phyloP scores from a whole-genome alignment of 2,797 vertebrate species.

The Parauchenoglanis ngamensis region DNA sequence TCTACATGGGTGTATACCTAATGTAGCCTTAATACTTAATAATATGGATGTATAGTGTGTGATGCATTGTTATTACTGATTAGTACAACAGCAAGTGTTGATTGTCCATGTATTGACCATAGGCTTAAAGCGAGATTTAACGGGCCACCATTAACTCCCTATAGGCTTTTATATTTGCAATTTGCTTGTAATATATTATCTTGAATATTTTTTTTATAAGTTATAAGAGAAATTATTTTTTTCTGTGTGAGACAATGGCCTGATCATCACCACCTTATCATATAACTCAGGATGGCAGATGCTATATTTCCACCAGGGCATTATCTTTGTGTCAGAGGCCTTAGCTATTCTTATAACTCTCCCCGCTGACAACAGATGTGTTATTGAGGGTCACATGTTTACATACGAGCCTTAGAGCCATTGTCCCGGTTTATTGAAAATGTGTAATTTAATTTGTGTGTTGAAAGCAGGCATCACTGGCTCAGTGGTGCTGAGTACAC shows the following conservation, averaged over 20 bases:
- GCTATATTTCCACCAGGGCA: constrained; percentile 1
- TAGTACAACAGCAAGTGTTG: not conserved
- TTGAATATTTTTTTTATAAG: not conserved
- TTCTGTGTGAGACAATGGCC: constrained; percentile 3
- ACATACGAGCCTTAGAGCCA: constrained; percentile 9
- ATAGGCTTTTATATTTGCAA: not conserved
- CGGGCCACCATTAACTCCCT: not conserved
- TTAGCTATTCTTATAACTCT: constrained; percentile 31
- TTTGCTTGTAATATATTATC: not conserved
- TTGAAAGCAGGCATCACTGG: not conserved
- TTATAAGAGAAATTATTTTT: not conserved
- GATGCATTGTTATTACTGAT: not conserved
- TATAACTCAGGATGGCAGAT: not conserved
- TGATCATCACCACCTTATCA: not conserved
- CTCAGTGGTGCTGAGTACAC: not conserved
- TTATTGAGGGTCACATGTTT: constrained; percentile 32
- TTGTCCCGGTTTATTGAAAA: constrained; percentile 33
- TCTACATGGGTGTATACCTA: not conserved
- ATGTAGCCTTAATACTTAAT: not conserved
- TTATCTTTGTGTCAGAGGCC: constrained; percentile 37
- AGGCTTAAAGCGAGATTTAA: not conserved
- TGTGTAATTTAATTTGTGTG: constrained; percentile 12
- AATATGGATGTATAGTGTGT: not conserved
- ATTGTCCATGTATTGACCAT: not conserved
- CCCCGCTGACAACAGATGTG: constrained; percentile 29